Base-by-base conservation (phyloP, 2,888 invertebrate genomes). In the Tiliacea aurago region DNA sequence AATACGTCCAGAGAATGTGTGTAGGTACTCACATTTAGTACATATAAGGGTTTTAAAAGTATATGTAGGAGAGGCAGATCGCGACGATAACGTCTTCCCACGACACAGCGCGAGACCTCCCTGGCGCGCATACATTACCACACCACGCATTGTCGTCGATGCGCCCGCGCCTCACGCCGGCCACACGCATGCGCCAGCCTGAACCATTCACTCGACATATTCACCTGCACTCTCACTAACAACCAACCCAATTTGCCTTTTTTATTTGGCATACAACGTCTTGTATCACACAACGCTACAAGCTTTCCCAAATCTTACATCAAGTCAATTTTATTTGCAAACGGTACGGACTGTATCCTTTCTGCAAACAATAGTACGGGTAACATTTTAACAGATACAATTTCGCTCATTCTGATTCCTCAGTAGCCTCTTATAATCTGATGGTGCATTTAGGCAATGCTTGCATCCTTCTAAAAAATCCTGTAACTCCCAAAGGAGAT, bases 121-220 rank as follows among this genome's bases (percentile, higher is more conserved):
- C 93, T 89, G 91, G 91, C 89, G 95, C 90, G 96, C 96, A 96
- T 95, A 95, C 92, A 96, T 96, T 96, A 96, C 89, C 87, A 84
- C 88, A 87, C 89, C 90, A 91, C 90, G 92, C 91, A 92, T 92
- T 92, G 92, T 92, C 91, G 90, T 88, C 90, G 87, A 76, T 82
- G 86, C 89, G 87, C 84, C 83, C 79, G 76, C 83, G 64, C 75
- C 83, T 72, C 83, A 68, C 73, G 62, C 79, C 71, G 88, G 81
- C 88, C 86, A 88, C 90, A 87, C 87, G 85, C 90, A 88, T 76
- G 78, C 79, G 58, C 73, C 73, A 67, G 70, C 55, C 70, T 61
- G 58, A 66, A 77, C 83, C 81, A 84, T 77, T 71, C 86, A 70
- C 74, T 76, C 74, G 74, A 86, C 74, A 70, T 73, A 74, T 81